phyloP scores from a whole-genome alignment of 2,113 vertebrate species.

The Cyanoderma ruficeps region DNA sequence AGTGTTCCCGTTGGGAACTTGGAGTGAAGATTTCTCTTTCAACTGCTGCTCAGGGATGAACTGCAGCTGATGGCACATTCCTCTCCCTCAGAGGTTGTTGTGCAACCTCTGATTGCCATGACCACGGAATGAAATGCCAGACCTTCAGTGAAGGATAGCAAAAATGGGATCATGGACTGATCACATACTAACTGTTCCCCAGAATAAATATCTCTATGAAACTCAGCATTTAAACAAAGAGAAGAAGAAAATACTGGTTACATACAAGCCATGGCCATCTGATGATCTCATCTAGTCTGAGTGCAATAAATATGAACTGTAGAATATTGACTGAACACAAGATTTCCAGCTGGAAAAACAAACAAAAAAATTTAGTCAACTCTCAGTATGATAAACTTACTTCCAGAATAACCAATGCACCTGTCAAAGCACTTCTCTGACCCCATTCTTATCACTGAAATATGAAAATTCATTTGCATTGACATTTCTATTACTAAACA shows the following conservation, averaged over 20 bases:
- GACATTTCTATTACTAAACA: background rate
- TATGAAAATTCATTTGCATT: background rate
- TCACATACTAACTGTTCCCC: background rate
- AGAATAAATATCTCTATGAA: background rate
- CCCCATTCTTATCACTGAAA: background rate
- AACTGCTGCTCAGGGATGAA: background rate
- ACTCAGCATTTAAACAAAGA: background rate
- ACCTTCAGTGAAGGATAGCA: background rate
- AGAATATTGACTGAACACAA: conserved; percentile 98
- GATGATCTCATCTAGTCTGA: conserved; percentile 94
- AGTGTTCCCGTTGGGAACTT: background rate
- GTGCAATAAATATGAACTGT: conserved; percentile 99
- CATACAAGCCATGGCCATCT: conserved; percentile 98
- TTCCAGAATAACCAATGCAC: background rate
- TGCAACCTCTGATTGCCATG: background rate
- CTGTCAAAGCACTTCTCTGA: background rate
- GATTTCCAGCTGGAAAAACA: conserved; percentile 90
- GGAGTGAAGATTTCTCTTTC: background rate
- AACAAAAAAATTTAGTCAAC: background rate
- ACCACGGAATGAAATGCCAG: background rate
- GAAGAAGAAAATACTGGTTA: conserved; percentile 49
- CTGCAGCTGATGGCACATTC: background rate
- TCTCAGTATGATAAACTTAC: background rate
- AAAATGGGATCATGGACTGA: background rate
- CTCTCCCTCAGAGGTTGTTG: background rate